phyloP scores from a whole-genome alignment of 2,888 invertebrate genomes.

The Microchrysa polita region DNA sequence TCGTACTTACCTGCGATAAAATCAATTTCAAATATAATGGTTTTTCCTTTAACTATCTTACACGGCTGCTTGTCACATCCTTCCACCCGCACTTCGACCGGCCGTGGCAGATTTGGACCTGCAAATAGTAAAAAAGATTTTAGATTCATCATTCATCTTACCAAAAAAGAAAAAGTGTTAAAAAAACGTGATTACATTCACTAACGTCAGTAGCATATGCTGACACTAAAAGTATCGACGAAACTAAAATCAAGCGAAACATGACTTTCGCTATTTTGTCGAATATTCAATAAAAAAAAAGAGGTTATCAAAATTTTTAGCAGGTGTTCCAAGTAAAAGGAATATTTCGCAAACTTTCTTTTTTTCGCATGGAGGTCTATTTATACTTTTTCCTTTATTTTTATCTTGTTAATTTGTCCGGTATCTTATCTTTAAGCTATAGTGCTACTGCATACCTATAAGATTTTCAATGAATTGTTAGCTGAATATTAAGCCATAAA shows the following conservation, averaged over 20 bases:
- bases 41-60: constrained; percentile 17
- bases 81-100: background rate
- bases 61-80: constrained; percentile 32
- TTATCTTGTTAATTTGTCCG: background rate
- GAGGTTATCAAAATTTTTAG: background rate
- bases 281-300: background rate
- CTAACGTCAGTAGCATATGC: constrained; percentile 25
- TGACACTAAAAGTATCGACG: background rate
- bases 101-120: constrained; percentile 15
- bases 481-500: too few relatives aligned
- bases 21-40: constrained; percentile 22
- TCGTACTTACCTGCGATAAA: constrained; percentile 22
- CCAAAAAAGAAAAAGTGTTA: background rate
- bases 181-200: constrained; percentile 24
- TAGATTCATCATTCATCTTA: background rate
- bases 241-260: constrained; percentile 12
- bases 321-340: constrained; percentile 16
- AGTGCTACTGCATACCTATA: background rate
- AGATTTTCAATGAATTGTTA: background rate
- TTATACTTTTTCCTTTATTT: constrained; percentile 29
- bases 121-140: background rate
- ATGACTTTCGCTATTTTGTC: constrained; percentile 13
- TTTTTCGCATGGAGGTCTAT: constrained; percentile 3
- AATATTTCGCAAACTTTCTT: background rate
- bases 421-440: background rate